Evolutionary conservation across 2,888 invertebrate genomes (phyloP).

Genomic region (Cosmopolites sordidus): DNA sequence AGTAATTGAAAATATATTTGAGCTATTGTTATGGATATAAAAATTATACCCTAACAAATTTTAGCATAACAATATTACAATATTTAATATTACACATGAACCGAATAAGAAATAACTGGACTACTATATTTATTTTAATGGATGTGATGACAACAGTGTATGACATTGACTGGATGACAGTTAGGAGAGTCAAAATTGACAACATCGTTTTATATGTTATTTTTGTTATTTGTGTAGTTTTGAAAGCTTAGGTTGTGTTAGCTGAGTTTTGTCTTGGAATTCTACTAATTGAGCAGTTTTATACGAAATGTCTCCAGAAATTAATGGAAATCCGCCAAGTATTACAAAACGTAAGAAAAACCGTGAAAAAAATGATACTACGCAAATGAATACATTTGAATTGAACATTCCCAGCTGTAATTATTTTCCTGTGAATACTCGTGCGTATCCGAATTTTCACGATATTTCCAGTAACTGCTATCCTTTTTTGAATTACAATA

Average conservation of each 20-base stretch:
- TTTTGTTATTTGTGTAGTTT: slow-evolving; percentile 9
- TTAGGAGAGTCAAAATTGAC: not conserved
- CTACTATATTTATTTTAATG: no score
- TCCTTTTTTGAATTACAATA: slow-evolving; percentile 39
- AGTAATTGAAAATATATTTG: no score
- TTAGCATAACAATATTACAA: no score
- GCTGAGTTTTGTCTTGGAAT: slow-evolving; percentile 5
- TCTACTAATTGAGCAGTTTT: no score
- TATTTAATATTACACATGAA: no score
- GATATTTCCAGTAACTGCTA: slow-evolving; percentile 37
- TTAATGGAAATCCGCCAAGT: slow-evolving; percentile 46
- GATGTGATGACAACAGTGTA: no score
- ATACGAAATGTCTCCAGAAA: slow-evolving; percentile 41
- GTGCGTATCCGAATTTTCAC: slow-evolving; percentile 35
- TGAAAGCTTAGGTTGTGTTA: slow-evolving; percentile 5
- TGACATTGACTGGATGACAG: not conserved
- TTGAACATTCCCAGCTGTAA: slow-evolving; percentile 38
- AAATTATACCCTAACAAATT: no score
- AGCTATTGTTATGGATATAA: no score
- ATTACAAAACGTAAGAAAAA: slow-evolving; percentile 47
- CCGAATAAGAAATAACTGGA: no score
- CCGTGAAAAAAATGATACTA: slow-evolving; percentile 37
- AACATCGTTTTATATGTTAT: not conserved
- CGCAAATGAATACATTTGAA: slow-evolving; percentile 32
- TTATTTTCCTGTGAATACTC: slow-evolving; percentile 35